Evolutionary conservation across 2,888 invertebrate genomes (phyloP), one percentile per base, ranked within the genome.

Genomic region (Epistrophe eligans): DNA sequence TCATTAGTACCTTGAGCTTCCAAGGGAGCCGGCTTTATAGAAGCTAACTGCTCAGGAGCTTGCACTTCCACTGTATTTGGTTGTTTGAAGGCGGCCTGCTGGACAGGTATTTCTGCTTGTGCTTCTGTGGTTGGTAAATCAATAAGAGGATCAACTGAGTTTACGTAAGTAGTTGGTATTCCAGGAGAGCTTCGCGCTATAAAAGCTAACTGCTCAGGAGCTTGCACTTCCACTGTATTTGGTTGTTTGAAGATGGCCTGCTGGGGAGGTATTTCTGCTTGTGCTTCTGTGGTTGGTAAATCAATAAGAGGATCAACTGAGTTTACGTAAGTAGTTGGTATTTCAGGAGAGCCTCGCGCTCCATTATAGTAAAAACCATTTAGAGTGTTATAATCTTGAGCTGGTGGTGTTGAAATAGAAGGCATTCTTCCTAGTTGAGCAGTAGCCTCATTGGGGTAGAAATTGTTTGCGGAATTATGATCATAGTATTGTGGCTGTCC

Each of bases 321-420:
- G 19, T 48, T 48, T 7, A 19, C 11, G 4, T 50, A 50, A 9
- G 9, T 38, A 38, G 32, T 0, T 13, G 24, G n/a, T 32, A 11
- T 28, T 64, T 6, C 19, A 28, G 1, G n/a, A 11, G 11, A 28
- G 15, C 10, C 7, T n/a, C 1, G 35, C 17, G n/a, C 32, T 38
- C 67, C 67, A 11, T 50, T 13, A 50, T 66, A 66, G 17, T 19
- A 64, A 64, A 64, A 64, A 4, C 28, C 45, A 32, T 48, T 66
- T 11, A 10, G 32, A 35, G 2, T 35, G 4, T 66, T 66, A 17
- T 35, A 38, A 13, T 19, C 2, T 38, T 67, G 35, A 10, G 11
- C 17, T 9, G 8, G 19, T 19, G 67, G 35, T 15, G 35, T 38
- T 4, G 50, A 0, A 67, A 15, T 9, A 19, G 50, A 48, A 19